Percentiles rank a stretch among this genome's conserved stretches.
phyloP scores from a whole-genome alignment of 2,888 invertebrate genomes.

The Euspilapteryx auroguttella region DNA sequence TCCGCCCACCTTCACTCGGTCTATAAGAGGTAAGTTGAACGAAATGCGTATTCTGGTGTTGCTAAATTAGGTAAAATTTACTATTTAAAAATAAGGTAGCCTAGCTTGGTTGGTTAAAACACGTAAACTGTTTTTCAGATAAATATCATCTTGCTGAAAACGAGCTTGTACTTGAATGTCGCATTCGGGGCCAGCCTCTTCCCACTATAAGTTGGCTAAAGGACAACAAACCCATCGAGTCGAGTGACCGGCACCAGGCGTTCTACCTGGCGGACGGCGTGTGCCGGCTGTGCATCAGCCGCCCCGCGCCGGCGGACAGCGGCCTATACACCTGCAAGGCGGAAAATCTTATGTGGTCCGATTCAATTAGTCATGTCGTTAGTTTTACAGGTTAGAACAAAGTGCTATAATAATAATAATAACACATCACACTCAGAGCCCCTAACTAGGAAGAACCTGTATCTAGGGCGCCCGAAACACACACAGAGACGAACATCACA shows the following conservation, averaged over 20 bases:
- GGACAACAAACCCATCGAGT: slow-evolving; percentile 60
- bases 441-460: too few species aligned
- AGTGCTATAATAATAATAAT: too few species aligned
- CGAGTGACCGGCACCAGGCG: slow-evolving; percentile 64
- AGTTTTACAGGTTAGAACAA: slow-evolving; percentile 62
- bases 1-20: slow-evolving; percentile 73
- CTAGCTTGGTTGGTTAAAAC: too few species aligned
- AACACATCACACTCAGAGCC: too few species aligned
- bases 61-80: too few species aligned
- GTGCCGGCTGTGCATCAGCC: slow-evolving; percentile 68
- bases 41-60: too few species aligned
- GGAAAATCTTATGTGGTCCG: slow-evolving; percentile 70
- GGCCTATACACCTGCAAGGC: slow-evolving; percentile 78
- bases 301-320: slow-evolving; percentile 69
- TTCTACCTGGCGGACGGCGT: slow-evolving; percentile 73
- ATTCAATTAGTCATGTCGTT: slow-evolving; percentile 74
- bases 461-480: too few species aligned
- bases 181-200: slow-evolving; percentile 73
- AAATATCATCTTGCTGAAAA: slow-evolving; percentile 72
- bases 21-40: slow-evolving; percentile 67
- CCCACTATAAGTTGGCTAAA: slow-evolving; percentile 79
- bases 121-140: slow-evolving; percentile 51
- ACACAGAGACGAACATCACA: too few species aligned
- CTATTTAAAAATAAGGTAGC: too few species aligned
- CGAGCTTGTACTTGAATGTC: slow-evolving; percentile 77